phyloP scores from a whole-genome alignment of 2,113 vertebrate genomes.

The Mandrillus leucophaeus region DNA sequence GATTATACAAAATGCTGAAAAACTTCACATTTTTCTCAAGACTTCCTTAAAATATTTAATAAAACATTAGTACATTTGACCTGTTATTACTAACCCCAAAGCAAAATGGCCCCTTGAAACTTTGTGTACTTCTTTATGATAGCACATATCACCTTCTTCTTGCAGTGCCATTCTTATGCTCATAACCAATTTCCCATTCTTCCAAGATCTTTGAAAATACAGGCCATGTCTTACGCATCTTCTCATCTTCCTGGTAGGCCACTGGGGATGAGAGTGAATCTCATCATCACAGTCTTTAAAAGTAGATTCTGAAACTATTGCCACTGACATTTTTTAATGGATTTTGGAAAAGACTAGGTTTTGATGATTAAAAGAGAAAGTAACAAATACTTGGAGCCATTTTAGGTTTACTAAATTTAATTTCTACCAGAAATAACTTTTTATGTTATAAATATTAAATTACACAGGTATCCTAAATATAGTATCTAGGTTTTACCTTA shows the following conservation, averaged over 20 bases:
- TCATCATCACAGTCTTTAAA: background rate
- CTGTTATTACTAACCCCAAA: background rate
- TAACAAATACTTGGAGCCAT: background rate
- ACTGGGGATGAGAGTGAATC: background rate
- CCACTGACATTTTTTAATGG: background rate
- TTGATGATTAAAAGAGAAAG: background rate
- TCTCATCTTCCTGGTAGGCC: background rate
- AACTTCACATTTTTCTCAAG: background rate
- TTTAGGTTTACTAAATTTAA: background rate
- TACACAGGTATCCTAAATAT: background rate
- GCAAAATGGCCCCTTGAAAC: background rate
- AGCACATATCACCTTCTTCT: background rate
- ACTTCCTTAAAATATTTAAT: background rate
- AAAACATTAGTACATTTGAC: background rate
- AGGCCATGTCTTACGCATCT: background rate
- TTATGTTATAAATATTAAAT: background rate
- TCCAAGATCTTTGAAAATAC: slow-evolving; percentile 5
- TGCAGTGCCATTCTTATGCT: background rate
- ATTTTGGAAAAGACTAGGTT: background rate
- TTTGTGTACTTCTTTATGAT: background rate
- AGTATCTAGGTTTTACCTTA: background rate
- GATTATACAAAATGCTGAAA: background rate
- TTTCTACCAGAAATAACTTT: background rate
- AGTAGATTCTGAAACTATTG: background rate
- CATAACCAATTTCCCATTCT: background rate